Conservation (phyloP, 1,140 invertebrate species). For the Eciton burchellii region DNA sequence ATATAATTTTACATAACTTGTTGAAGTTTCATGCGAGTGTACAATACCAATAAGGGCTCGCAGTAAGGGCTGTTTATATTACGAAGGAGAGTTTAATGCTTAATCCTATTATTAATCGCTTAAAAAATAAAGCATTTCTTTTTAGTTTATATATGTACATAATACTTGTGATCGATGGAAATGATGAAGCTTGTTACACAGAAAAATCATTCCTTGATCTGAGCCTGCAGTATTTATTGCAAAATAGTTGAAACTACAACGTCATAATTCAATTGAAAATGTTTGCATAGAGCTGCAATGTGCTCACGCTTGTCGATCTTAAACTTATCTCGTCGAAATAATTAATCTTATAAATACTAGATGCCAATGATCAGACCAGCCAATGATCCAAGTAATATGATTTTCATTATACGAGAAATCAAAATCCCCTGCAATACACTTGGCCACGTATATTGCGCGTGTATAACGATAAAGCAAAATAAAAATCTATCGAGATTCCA, state of each 20-base stretch:
- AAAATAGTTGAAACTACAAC: not conserved
- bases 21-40: not conserved
- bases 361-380: not conserved
- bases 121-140: constrained; percentile 21
- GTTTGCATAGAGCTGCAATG: not conserved
- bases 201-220: not conserved
- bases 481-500: not conserved
- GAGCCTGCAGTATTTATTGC: not conserved
- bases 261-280: not conserved
- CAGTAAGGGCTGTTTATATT: not conserved
- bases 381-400: not conserved
- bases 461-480: no score
- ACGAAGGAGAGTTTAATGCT: not conserved
- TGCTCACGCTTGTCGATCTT: not conserved
- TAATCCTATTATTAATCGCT: constrained; percentile 12
- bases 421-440: no score
- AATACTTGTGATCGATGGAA: not conserved
- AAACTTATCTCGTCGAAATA: not conserved
- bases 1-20: not conserved
- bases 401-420: not conserved
- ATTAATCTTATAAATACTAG: constrained; percentile 11
- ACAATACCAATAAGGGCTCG: no score
- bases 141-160: not conserved
- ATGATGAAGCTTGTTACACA: not conserved
- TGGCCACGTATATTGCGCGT: no score